Base-by-base conservation (phyloP, 2,113 vertebrate genomes). In the Nanorana parkeri region DNA sequence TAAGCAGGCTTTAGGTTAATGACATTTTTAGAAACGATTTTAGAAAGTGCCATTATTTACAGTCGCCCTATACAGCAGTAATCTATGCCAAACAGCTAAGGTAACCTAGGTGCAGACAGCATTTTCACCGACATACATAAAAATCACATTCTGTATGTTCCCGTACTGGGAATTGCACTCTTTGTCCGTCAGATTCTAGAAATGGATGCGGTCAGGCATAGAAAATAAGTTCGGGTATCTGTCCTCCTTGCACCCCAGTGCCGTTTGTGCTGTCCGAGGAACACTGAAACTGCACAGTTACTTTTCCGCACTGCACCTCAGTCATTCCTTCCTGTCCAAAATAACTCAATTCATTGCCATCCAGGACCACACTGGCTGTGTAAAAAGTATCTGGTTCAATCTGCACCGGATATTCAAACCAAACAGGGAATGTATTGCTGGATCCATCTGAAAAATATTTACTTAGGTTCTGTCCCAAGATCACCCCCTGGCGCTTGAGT, bases 301-400 rank as follows among this genome's bases (percentile, higher is more conserved):
- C 97, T 90, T 97, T 98, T 66, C 97, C 97, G 86, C 97, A 97
- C 87, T 99, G 97, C 51, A 99, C 97, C 88, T 99, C 97, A 2
- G 97, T 99, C 97, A 99, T 97, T 68, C 97, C 97, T 85, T 99
- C 97, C 74, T 99, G 97, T 78, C 97, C 97, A 24, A 99, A 99
- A 88, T 99, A 99, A 88, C 97, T 99, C 81, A 99, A 91, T 90
- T 99, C 97, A 0, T 94, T 98, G 64, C 97, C 97, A 24, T 99
- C 97, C 85, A 99, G 92, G 71, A 99, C 93, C 81, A 98, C 97
- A 0, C 97, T 98, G 20, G 97, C 97, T 0, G 97, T 99, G 89
- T 99, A 99, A 90, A 99, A 99, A 8, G 96, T 99, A 85, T 99
- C 97, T 0, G 97, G 96, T 89, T 99, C 97, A 0, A 98, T 97